Base-by-base conservation (phyloP, 2,888 invertebrate genomes). In the Ormyrus pomaceus region DNA sequence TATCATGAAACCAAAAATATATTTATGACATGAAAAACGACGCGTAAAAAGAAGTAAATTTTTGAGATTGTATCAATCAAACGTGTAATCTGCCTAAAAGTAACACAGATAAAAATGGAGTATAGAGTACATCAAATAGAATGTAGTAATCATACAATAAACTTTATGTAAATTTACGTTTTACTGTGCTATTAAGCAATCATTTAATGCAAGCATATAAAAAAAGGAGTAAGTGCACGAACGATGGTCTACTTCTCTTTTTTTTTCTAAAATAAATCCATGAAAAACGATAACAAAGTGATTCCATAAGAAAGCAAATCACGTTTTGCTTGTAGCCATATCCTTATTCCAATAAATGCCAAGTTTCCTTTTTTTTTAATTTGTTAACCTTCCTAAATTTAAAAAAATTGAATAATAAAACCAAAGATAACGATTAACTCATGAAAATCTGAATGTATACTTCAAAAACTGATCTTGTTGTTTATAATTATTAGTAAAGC, bases 1-100 rank as follows among this genome's bases (percentile, higher is more conserved):
- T 78, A 80, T 80, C 71, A 77, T 77, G 70, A 79, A 80, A 79
- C 82, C 79, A 82, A 82, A 82, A 82, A 80, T 80, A 82, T 82
- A 82, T 77, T 79, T 73, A 82, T 73, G 58, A 79, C 72, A 65
- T 62, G 8, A 64, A 79, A 65, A 73, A 64, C 55, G 66, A 70
- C 61, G 65, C 69, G 51, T 79, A 79, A 76, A 81, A 55, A 68
- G 56, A 70, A 78, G 11, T 61, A 62, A 76, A 59, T 65, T 75
- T 79, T 79, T 76, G 71, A 80, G 80, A 77, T 76, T 82, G 78
- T 80, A 80, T 75, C 75, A 82, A 78, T 82, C 80, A 82, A 77
- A 82, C 50, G 66, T 82, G 77, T 76, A 82, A 80, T 80, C 78
- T 80, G 70, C 74, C 77, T 74, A 61, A 73, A 79, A 73, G 53